Percentiles rank a stretch among this genome's conserved stretches.
These are phyloP conservation scores for Lagodon rhomboides DNA, from an alignment of 2,797 vertebrate genomes.

Conservation along the genomic window DNA sequence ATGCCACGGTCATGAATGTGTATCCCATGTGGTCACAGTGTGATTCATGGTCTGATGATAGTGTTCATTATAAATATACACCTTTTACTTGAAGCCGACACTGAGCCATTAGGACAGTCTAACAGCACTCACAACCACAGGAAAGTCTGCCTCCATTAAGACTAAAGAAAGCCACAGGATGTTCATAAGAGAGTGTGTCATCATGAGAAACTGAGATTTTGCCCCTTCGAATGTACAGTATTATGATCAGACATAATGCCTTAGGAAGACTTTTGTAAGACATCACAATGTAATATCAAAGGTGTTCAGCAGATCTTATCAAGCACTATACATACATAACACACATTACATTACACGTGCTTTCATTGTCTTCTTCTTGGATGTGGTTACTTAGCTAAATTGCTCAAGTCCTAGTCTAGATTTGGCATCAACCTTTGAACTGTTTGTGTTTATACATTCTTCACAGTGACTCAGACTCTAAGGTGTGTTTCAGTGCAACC, in stretches of 20 bases:
- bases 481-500: neutral
- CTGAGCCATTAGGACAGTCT: neutral
- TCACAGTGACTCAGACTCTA: neutral
- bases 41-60: neutral
- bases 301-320: neutral
- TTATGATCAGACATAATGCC: neutral
- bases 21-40: neutral
- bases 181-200: neutral
- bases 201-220: neutral
- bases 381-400: neutral
- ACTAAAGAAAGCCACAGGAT: neutral
- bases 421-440: neutral
- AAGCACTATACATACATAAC: neutral
- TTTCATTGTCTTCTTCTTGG: neutral
- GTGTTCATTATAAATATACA: neutral
- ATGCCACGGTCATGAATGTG: no score
- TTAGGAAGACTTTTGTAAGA: neutral
- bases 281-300: neutral
- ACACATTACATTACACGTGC: neutral
- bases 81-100: constrained; percentile 3
- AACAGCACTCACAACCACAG: neutral
- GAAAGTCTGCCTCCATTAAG: neutral
- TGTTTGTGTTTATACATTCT: neutral
- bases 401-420: neutral
- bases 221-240: neutral